These are phyloP conservation scores for Synergus umbraculus DNA, from an alignment of 2,888 invertebrate species.

Conservation along the genomic window DNA sequence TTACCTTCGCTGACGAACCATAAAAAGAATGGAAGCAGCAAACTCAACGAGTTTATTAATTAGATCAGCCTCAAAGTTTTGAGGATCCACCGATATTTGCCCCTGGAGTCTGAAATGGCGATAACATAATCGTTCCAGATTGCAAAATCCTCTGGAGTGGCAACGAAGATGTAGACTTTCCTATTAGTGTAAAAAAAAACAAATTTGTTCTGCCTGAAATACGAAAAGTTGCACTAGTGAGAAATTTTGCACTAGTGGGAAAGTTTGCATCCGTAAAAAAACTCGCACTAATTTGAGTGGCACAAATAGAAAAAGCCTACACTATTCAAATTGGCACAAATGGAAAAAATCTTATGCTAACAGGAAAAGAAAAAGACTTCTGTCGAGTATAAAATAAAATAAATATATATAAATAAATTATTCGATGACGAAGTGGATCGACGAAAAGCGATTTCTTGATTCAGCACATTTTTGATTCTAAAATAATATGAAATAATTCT, in stretches of 20 bases:
- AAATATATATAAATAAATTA: not conserved
- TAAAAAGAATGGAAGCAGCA: constrained; percentile 20
- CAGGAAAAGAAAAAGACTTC: constrained; percentile 1
- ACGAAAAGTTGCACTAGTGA: not conserved
- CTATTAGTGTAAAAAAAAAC: constrained; percentile 23
- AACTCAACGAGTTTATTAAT: constrained; percentile 42
- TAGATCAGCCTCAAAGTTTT: constrained; percentile 35
- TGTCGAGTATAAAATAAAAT: not conserved
- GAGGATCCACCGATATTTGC: constrained; percentile 9
- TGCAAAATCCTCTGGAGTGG: not conserved
- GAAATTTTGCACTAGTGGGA: constrained; percentile 10
- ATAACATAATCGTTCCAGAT: not conserved
- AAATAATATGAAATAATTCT: not conserved
- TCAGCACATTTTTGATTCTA: not conserved
- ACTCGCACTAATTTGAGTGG: not conserved
- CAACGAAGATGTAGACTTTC: not conserved
- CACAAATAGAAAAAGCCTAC: not conserved
- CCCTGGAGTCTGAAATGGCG: constrained; percentile 1
- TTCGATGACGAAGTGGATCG: not conserved
- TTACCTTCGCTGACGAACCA: constrained; percentile 41
- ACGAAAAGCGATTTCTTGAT: not conserved
- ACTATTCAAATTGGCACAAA: constrained; percentile 21
- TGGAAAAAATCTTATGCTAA: not conserved
- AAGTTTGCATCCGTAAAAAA: not conserved
- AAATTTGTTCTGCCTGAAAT: not conserved